Evolutionary conservation across 2,888 invertebrate genomes (phyloP).

Genomic region (Helleia helle): DNA sequence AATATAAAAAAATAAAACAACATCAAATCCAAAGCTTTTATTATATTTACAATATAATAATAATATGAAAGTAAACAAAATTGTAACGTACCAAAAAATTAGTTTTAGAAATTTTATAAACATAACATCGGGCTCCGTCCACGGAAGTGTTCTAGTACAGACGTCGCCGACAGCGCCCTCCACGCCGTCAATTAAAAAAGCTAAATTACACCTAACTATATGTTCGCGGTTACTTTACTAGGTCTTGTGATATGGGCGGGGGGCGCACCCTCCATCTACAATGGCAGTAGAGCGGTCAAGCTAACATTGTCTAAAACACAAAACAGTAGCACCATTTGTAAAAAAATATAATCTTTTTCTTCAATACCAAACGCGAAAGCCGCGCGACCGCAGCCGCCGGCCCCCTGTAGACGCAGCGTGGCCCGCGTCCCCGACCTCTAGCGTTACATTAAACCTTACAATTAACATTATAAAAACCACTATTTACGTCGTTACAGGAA

Average conservation of each 20-base stretch:
- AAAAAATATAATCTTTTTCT: constrained; percentile 57
- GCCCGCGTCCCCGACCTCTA: constrained; percentile 13
- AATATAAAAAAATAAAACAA: constrained; percentile 12
- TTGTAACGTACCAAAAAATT: constrained; percentile 63
- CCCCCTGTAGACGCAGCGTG: neutral
- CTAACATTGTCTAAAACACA: constrained; percentile 63
- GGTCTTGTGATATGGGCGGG: constrained; percentile 20
- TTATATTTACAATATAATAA: constrained; percentile 68
- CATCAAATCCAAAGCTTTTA: constrained; percentile 70
- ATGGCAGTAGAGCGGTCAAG: constrained; percentile 56
- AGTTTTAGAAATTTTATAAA: constrained; percentile 50
- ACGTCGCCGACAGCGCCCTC: constrained; percentile 17
- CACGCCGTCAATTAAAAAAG: constrained; percentile 45
- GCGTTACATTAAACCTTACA: constrained; percentile 36
- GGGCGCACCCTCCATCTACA: constrained; percentile 31
- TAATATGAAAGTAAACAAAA: constrained; percentile 73
- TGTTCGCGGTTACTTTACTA: constrained; percentile 19
- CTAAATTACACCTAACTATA: constrained; percentile 45
- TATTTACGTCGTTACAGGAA: constrained; percentile 69
- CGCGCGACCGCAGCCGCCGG: constrained; percentile 14
- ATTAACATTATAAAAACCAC: constrained; percentile 52
- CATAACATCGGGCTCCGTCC: constrained; percentile 28
- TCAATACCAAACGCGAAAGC: constrained; percentile 33
- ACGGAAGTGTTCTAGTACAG: too few species aligned
- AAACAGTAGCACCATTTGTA: constrained; percentile 71